Percentiles rank a stretch among this genome's conserved stretches.
Conservation (phyloP, 2,797 vertebrate species). For the Oreochromis mossambicus region DNA sequence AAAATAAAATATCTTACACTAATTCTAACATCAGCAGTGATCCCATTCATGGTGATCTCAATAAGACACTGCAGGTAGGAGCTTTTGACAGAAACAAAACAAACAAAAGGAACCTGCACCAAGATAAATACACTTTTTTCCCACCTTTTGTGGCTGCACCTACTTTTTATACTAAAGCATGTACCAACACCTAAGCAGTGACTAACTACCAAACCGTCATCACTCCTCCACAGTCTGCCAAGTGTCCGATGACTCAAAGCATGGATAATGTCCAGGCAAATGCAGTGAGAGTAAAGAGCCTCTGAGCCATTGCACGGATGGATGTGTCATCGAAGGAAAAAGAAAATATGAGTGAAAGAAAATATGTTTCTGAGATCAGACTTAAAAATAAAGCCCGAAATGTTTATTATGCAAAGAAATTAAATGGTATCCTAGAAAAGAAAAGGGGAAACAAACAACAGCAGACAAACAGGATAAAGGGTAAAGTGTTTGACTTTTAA, state of each 20-base stretch:
- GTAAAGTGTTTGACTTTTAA: not conserved
- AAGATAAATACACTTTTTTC: not conserved
- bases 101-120: not conserved
- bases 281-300: not conserved
- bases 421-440: not conserved
- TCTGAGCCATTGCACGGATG: not conserved
- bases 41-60: not conserved
- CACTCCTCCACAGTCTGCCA: constrained; percentile 8
- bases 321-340: constrained; percentile 9
- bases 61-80: not conserved
- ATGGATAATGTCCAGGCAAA: constrained; percentile 34
- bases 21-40: not conserved
- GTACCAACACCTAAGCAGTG: constrained; percentile 40
- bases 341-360: not conserved
- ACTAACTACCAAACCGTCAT: constrained; percentile 42
- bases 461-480: not conserved
- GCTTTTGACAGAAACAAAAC: not conserved
- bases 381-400: not conserved
- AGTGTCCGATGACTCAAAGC: constrained; percentile 45
- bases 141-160: constrained; percentile 37
- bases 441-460: not conserved
- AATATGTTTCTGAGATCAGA: not conserved
- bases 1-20: not conserved
- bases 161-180: not conserved
- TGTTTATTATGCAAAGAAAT: not conserved